phyloP scores from a whole-genome alignment of 2,797 vertebrate genomes.

The Pseudochaenichthys georgianus region DNA sequence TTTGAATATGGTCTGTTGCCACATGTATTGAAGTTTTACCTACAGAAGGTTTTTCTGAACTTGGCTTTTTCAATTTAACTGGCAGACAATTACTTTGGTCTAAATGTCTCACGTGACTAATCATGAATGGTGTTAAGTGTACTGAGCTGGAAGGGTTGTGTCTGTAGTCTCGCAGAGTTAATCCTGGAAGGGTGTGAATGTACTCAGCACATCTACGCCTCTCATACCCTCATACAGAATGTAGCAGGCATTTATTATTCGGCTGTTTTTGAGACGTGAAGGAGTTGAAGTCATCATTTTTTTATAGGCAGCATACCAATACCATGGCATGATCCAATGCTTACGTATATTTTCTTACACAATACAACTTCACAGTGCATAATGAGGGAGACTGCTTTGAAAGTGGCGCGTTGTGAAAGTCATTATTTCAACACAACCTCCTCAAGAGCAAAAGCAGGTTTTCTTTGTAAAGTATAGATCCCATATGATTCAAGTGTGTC shows the following conservation, averaged over 20 bases:
- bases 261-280: constrained; percentile 12
- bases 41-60: neutral
- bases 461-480: neutral
- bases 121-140: constrained; percentile 43
- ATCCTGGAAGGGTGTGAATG: constrained; percentile 33
- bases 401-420: neutral
- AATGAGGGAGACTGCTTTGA: constrained; percentile 2
- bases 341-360: neutral
- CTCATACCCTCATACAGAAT: constrained; percentile 45
- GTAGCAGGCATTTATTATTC: constrained; percentile 38
- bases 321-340: neutral
- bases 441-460: neutral
- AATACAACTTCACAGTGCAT: neutral
- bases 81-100: neutral
- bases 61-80: neutral
- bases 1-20: neutral
- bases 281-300: neutral
- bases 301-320: neutral
- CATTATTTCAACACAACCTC: neutral
- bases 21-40: neutral
- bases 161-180: constrained; percentile 36
- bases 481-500: neutral
- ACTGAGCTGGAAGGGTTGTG: constrained; percentile 28
- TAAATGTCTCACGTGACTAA: constrained; percentile 44
- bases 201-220: constrained; percentile 26